Conservation (phyloP, 2,888 invertebrate species). For the Apodemia duryi region DNA sequence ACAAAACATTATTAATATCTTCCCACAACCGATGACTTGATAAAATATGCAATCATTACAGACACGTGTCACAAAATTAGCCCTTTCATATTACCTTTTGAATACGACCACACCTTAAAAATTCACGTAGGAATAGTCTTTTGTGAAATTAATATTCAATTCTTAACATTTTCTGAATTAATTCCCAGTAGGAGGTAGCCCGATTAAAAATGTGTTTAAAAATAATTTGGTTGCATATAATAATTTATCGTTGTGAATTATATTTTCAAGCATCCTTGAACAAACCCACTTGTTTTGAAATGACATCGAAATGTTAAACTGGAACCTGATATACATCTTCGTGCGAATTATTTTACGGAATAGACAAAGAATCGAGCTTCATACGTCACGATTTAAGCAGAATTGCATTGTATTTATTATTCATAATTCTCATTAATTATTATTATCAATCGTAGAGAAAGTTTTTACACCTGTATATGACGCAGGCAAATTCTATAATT, state of each 20-base stretch:
- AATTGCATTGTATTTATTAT: too few relatives aligned
- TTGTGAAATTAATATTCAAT: conserved; percentile 30
- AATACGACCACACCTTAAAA: conserved; percentile 18
- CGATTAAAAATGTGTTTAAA: conserved; percentile 16
- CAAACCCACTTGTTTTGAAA: too few relatives aligned
- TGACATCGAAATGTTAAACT: too few relatives aligned
- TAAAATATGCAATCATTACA: conserved; percentile 18
- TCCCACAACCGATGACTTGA: conserved; percentile 28
- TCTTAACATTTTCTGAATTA: conserved; percentile 29
- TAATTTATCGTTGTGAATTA: too few relatives aligned
- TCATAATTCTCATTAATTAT: too few relatives aligned
- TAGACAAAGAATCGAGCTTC: too few relatives aligned
- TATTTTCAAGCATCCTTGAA: neutral
- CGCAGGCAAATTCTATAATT: too few relatives aligned
- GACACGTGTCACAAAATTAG: conserved; percentile 28
- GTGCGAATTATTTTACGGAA: too few relatives aligned
- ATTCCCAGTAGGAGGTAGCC: conserved; percentile 26
- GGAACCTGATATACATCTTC: too few relatives aligned
- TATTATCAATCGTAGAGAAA: too few relatives aligned
- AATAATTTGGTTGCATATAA: neutral
- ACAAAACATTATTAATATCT: conserved; percentile 10
- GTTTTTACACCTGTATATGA: too few relatives aligned
- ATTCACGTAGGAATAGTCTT: conserved; percentile 24
- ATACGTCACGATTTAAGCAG: too few relatives aligned
- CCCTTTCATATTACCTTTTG: conserved; percentile 20